These are phyloP conservation scores for Danio kyathit DNA, from an alignment of 2,797 vertebrate species.

Conservation along the genomic window DNA sequence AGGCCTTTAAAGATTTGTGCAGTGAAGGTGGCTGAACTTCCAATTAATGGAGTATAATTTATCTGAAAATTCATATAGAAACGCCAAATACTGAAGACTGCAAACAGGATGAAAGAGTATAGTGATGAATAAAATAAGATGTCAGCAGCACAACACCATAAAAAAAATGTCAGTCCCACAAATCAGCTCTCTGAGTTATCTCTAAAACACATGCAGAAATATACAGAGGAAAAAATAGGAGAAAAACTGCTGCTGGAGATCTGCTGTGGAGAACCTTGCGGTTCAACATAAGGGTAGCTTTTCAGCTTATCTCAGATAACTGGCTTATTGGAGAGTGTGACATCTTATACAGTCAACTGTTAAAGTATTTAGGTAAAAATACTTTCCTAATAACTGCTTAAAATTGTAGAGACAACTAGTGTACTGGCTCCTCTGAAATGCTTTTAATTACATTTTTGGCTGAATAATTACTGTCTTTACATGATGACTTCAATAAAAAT, in stretches of 20 bases:
- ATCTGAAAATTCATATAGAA: slow-evolving; percentile 73
- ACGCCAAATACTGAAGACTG: slow-evolving; percentile 64
- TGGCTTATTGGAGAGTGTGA: background rate
- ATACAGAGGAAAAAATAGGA: slow-evolving; percentile 16
- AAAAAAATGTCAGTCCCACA: slow-evolving; percentile 72
- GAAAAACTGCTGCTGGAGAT: background rate
- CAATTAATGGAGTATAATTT: slow-evolving; percentile 64
- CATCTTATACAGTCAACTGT: background rate
- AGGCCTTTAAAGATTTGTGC: no score
- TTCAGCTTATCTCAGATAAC: background rate
- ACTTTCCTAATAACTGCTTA: background rate
- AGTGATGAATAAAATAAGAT: slow-evolving; percentile 41
- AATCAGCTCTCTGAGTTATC: slow-evolving; percentile 74
- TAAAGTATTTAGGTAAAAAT: background rate
- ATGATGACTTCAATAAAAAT: background rate
- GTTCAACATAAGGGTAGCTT: slow-evolving; percentile 39
- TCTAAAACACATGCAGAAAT: slow-evolving; percentile 78
- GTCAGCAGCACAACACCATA: slow-evolving; percentile 53
- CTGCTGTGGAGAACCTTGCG: background rate
- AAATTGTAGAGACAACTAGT: no score
- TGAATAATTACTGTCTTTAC: background rate
- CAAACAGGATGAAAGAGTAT: slow-evolving; percentile 40
- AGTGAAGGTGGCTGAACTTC: background rate
- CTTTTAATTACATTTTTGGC: background rate
- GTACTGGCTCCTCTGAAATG: background rate